Evolutionary conservation across 2,113 vertebrate genomes (phyloP), one percentile per base, ranked within the genome.

Genomic region (Bufo gargarizans): DNA sequence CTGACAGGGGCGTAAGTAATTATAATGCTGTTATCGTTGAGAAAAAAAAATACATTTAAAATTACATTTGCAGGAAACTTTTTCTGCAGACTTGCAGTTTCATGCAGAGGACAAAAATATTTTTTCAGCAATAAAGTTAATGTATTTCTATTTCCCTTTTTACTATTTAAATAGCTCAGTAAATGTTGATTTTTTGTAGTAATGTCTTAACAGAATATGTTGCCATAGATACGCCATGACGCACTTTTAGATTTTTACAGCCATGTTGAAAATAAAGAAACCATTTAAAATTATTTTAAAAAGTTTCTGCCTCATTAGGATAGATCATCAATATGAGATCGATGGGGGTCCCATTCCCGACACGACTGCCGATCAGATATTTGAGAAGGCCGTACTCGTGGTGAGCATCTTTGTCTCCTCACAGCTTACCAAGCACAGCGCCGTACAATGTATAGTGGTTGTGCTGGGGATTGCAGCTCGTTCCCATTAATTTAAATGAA

Each of bases 51-150:
- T 43, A 88, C 58, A 78, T 88, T 58, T 78, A 88, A 77, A 89
- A 84, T 89, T 89, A 84, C 81, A 89, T 84, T 89, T 69, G 59
- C 87, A 69, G 74, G 45, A 71, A 89, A 89, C 72, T 84, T 55
- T 82, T 89, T 89, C 47, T 89, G 87, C 82, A 77, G 72, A 77
- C 87, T 89, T 89, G 87, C 87, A 89, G 33, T 89, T 89, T 89
- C 43, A 50, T 59, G 61, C 43, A 9, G 55, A 78, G 72, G 59
- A 89, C 77, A 74, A 22, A 88, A 83, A 22, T 16, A 47, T 59
- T 71, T 82, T 79, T 82, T 82, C 71, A 83, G 71, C 87, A 83
- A 77, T 82, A 88, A 69, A 84, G 69, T 77, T 77, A 59, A 88
- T 65, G 58, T 8, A 11, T 83, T 77, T 84, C 50, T 82, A 76